These are phyloP conservation scores for Onychostruthus taczanowskii DNA, from an alignment of 2,113 vertebrate genomes.

Conservation along the genomic window DNA sequence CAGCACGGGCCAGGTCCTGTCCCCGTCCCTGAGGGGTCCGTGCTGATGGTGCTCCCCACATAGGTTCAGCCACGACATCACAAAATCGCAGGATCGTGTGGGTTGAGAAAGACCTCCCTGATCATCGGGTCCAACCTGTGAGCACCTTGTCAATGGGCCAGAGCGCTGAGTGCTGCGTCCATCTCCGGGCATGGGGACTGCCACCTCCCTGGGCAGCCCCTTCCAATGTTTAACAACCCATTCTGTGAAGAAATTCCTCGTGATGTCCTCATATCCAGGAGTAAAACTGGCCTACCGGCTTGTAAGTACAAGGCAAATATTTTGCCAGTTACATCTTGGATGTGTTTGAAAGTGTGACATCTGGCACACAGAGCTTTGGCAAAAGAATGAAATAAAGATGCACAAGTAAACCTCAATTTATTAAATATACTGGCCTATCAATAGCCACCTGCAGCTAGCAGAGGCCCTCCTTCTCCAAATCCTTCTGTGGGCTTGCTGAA, in stretches of 20 bases:
- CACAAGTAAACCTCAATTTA: neutral
- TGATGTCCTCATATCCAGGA: neutral
- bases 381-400: neutral
- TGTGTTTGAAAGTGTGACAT: fast-evolving
- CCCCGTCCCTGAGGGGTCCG: neutral
- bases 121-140: neutral
- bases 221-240: too few species aligned
- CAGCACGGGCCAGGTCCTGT: neutral
- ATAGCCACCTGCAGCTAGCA: neutral
- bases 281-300: neutral
- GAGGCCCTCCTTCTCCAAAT: neutral
- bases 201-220: neutral
- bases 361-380: neutral
- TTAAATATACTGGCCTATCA: neutral
- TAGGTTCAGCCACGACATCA: neutral
- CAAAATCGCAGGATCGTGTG: neutral
- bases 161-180: neutral
- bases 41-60: neutral
- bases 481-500: neutral
- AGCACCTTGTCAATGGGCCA: neutral
- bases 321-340: too few species aligned
- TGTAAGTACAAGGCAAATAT: too few species aligned
- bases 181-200: neutral
- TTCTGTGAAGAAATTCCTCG: neutral
- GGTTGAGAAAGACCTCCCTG: neutral